Evolutionary conservation across 2,888 invertebrate genomes (phyloP).

Genomic region (Coelinius sp.): DNA sequence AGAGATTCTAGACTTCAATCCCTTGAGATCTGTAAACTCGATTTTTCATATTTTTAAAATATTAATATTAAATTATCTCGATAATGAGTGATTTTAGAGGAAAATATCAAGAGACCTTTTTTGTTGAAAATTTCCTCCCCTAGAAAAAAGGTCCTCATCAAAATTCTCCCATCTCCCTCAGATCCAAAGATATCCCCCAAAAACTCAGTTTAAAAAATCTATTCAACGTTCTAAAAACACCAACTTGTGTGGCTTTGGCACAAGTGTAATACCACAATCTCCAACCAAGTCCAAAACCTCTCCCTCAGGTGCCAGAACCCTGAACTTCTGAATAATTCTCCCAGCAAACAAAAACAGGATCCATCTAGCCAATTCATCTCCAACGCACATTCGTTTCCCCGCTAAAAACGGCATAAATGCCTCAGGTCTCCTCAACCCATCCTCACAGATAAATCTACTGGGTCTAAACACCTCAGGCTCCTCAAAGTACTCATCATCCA

Average conservation of each 20-base stretch:
- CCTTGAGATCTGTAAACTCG: no score
- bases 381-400: constrained; percentile 88
- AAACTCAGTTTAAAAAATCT: background rate
- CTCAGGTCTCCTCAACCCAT: constrained; percentile 77
- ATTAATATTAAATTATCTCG: no score
- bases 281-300: constrained; percentile 76
- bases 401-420: constrained; percentile 88
- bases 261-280: constrained; percentile 82
- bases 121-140: no score
- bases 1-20: no score
- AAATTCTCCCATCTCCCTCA: no score
- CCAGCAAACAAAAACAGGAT: constrained; percentile 77
- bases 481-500: constrained; percentile 78
- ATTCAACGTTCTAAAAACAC: constrained; percentile 60
- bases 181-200: no score
- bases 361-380: constrained; percentile 87
- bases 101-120: no score
- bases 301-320: constrained; percentile 67
- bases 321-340: constrained; percentile 76
- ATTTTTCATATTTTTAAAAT: no score
- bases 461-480: constrained; percentile 80
- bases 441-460: constrained; percentile 77
- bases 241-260: constrained; percentile 76
- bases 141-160: no score
- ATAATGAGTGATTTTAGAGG: no score